phyloP scores from a whole-genome alignment of 2,113 vertebrate species.

The Elanoides forficatus region DNA sequence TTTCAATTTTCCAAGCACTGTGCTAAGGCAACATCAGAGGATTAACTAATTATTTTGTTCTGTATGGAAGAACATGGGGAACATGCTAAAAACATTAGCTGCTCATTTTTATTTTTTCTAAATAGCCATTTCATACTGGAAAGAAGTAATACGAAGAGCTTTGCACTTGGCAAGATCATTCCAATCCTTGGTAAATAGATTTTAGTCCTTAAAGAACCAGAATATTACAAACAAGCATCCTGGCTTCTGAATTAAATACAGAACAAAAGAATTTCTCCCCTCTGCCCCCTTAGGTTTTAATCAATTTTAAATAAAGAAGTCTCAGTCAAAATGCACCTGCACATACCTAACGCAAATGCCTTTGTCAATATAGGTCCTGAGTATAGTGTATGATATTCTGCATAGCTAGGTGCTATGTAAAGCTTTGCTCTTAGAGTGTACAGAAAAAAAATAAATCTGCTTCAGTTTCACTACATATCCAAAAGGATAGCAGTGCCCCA shows the following conservation, averaged over 20 bases:
- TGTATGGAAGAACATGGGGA: background rate
- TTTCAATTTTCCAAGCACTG: slow-evolving; percentile 45
- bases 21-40: slow-evolving; percentile 4
- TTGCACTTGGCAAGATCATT: slow-evolving; percentile 10
- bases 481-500: background rate
- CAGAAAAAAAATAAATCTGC: background rate
- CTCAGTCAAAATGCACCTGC: slow-evolving; percentile 4
- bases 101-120: background rate
- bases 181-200: slow-evolving; percentile 12
- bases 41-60: slow-evolving; percentile 47
- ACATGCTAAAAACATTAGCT: slow-evolving; percentile 4
- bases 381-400: background rate
- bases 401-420: background rate
- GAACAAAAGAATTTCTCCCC: slow-evolving; percentile 37
- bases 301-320: background rate
- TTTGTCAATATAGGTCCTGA: background rate
- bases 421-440: background rate
- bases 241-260: slow-evolving; percentile 18
- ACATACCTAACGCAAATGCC: background rate
- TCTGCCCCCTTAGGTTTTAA: background rate
- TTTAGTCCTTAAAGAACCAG: background rate
- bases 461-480: background rate
- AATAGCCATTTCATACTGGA: background rate
- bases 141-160: background rate
- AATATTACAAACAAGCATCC: background rate